Evolutionary conservation across 2,888 invertebrate genomes (phyloP).

Genomic region (Cosmopolites sordidus): DNA sequence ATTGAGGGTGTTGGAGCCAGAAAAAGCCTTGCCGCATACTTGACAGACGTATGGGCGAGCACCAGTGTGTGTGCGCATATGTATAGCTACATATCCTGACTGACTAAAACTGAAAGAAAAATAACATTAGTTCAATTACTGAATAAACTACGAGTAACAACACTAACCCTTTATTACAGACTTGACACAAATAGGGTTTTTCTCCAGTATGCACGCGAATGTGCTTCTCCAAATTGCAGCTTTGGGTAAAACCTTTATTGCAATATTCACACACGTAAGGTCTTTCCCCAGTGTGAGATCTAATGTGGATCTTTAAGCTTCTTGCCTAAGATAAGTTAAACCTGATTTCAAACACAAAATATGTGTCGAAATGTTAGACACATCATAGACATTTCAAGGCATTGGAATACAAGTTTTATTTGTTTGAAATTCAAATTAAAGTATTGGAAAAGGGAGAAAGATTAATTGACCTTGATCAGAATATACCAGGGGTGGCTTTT

Average conservation of each 20-base stretch:
- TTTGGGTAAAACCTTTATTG: slow-evolving; percentile 47
- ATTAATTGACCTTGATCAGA: too few species aligned
- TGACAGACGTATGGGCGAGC: slow-evolving; percentile 48
- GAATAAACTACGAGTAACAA: too few species aligned
- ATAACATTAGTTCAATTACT: too few species aligned
- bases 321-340: slow-evolving; percentile 38
- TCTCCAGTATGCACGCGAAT: slow-evolving; percentile 49
- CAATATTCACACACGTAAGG: slow-evolving; percentile 47
- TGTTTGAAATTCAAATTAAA: too few species aligned
- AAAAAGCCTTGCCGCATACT: slow-evolving; percentile 49
- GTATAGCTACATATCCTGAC: slow-evolving; percentile 49
- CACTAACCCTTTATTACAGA: slow-evolving; percentile 47
- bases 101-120: slow-evolving; percentile 51
- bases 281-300: slow-evolving; percentile 49
- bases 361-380: too few species aligned
- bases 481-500: too few species aligned
- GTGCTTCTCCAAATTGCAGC: slow-evolving; percentile 49
- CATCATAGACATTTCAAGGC: too few species aligned
- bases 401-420: too few species aligned
- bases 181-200: slow-evolving; percentile 46
- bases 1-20: slow-evolving; percentile 47
- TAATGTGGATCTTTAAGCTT: slow-evolving; percentile 47
- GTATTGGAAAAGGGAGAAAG: too few species aligned
- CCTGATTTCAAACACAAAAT: too few species aligned
- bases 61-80: slow-evolving; percentile 50